Evolutionary conservation across 2,888 invertebrate species (phyloP), one percentile per base, ranked within the genome.

Genomic region (Erannis defoliaria): DNA sequence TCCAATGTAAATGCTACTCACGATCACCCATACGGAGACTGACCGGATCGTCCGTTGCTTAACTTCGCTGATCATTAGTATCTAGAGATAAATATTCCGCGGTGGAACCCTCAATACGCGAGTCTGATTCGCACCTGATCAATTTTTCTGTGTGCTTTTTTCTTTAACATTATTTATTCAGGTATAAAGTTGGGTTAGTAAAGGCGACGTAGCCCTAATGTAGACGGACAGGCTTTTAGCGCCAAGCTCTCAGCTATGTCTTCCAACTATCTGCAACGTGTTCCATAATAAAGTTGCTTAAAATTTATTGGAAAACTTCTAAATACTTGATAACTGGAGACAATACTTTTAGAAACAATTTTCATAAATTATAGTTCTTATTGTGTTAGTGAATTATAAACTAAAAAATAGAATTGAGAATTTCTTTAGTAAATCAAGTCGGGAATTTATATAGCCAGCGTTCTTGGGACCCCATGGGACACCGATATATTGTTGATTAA

Each of bases 191-290:
- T 53, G 31, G 18, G 37, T 33, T 19, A 48, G 48, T 48, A 48
- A 38, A 33, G 51, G 59, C 51, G 31, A 48, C 37, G 61, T 38
- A 54, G 29, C 55, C 60, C 54, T 80, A 80, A 78, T 72, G 14
- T 19, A 67, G 72, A 76, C 62, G n/a, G 81, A 53, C 80, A 78
- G 81, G 80, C 80, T 80, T 80, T 80, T 80, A 80, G 71, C 58
- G 53, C 23, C 42, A 10, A 31, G 59, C 64, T 63, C 54, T 57
- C 35, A 56, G 59, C 54, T 48, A 40, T 31, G 33, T 45, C 54
- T 59, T 69, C 18, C 33, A 53, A 49, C 55, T 62, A 62, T 58
- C 50, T 45, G 59, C 58, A 55, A 43, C 56, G 51, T 55, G 54
- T 58, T 65, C 59, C 40, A 57, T 35, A 33, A 58, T 29, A 37